Percentiles rank a stretch among this genome's conserved stretches.
These are phyloP conservation scores for Lycia hirtaria DNA, from an alignment of 2,888 invertebrate genomes.

Conservation along the genomic window DNA sequence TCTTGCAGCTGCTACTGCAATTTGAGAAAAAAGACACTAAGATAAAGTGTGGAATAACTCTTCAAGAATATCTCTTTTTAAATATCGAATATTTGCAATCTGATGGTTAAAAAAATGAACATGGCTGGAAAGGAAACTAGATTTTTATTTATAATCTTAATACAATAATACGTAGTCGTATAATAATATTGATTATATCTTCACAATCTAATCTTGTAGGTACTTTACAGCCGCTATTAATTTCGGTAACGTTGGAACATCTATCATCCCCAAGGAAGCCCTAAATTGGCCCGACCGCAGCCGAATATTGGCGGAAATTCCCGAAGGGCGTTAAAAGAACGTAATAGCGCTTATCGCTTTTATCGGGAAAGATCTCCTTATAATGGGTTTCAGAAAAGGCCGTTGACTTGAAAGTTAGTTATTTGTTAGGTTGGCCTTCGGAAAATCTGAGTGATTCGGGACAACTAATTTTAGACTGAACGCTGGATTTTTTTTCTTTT, in stretches of 20 bases:
- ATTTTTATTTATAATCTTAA: too few relatives aligned
- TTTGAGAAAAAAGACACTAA: too few relatives aligned
- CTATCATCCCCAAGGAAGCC: slow-evolving; percentile 29
- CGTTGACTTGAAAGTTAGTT: slow-evolving; percentile 33
- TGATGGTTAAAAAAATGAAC: too few relatives aligned
- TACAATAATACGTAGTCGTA: too few relatives aligned
- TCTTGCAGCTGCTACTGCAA: too few relatives aligned
- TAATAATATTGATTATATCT: too few relatives aligned
- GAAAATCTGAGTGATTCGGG: not conserved
- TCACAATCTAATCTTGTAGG: not conserved
- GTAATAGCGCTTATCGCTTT: slow-evolving; percentile 37
- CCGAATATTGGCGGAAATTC: slow-evolving; percentile 31
- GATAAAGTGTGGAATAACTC: too few relatives aligned
- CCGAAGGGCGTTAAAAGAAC: slow-evolving; percentile 33
- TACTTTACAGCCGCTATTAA: slow-evolving; percentile 25
- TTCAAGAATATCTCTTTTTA: too few relatives aligned
- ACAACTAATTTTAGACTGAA: not conserved
- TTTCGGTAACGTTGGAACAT: slow-evolving; percentile 28
- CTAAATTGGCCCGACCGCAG: slow-evolving; percentile 28
- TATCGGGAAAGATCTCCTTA: slow-evolving; percentile 35
- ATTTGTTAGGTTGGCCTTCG: slow-evolving; percentile 17
- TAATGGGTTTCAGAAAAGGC: slow-evolving; percentile 33
- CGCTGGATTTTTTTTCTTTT: not conserved
- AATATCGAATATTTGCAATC: too few relatives aligned
- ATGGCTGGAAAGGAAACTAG: too few relatives aligned